Base-by-base conservation (phyloP, 2,113 vertebrate genomes). In the Muscicapa adusta region DNA sequence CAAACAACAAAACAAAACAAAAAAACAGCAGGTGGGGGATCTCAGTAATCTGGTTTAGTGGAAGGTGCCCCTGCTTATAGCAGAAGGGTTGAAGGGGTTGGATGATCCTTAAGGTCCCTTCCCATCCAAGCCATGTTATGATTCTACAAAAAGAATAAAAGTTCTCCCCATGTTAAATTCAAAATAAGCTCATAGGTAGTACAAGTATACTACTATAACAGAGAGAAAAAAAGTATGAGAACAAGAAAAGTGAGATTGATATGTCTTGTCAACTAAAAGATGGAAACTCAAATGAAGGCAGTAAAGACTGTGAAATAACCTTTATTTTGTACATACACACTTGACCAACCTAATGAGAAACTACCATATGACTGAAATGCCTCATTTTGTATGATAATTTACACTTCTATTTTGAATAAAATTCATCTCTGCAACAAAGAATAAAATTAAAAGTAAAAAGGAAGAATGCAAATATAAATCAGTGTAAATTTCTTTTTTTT, bases 161-260 rank as follows among this genome's bases (percentile, higher is more conserved):
- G 1, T 28, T 54, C 3, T 58, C 14, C 10, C 10, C 0, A 0
- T 28, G 10, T 8, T 38, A 51, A 36, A 54, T 26, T 63, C 18
- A 82, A 71, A 78, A 50, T 3, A 1, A 63, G 8, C 10, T 82
- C 13, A 26, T 3, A 9, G 11, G 9, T 25, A 72, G 28, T 16
- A 42, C 33, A 68, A 60, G 18, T 5, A 34, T 2, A 3, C 13
- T 34, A 23, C 14, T 4, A 6, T 28, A 54, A 62, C 4, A 63
- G 8, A 50, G 13, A 45, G 5, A 51, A 53, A 34, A 28, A 40
- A 19, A 14, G 8, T 33, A 5, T 22, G 16, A 56, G 10, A 29
- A 5, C 5, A 57, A 54, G 26, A 48, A 70, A 51, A 62, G 24
- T 61, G 25, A 75, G 42, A 80, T 38, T 72, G 33, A 50, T 80